These are phyloP conservation scores for Mercenaria mercenaria DNA, from an alignment of 1,140 invertebrate species.

Conservation along the genomic window DNA sequence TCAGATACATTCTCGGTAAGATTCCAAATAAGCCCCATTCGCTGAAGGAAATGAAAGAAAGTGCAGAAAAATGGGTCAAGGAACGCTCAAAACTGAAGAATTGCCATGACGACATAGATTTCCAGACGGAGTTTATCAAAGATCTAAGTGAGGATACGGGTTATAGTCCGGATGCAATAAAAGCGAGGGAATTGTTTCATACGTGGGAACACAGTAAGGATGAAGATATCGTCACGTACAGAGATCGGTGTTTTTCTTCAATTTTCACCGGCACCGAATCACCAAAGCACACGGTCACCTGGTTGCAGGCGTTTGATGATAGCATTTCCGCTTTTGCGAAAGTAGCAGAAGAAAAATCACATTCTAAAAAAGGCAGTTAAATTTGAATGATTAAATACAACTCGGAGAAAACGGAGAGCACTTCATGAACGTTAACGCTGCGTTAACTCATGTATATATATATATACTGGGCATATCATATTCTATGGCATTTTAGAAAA, in stretches of 20 bases:
- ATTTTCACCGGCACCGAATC: slow-evolving; percentile 6
- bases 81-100: background rate
- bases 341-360: no score
- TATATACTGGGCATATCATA: no score
- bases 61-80: background rate
- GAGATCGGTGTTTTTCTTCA: background rate
- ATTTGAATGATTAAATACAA: no score
- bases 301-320: slow-evolving; percentile 22
- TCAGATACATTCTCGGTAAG: slow-evolving; percentile 32
- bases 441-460: no score
- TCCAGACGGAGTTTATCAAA: slow-evolving; percentile 35
- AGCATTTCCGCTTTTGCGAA: background rate
- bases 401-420: no score
- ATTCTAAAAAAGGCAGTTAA: no score
- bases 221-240: slow-evolving; percentile 7
- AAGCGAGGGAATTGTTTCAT: background rate
- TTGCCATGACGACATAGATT: slow-evolving; percentile 20
- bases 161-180: background rate
- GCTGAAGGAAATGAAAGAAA: background rate
- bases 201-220: background rate
- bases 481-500: no score
- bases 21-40: slow-evolving; percentile 12
- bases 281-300: background rate
- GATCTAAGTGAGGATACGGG: slow-evolving; percentile 11
- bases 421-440: no score